Conservation (phyloP, 2,113 vertebrate species). For the Dunckerocampus dactyliophorus region DNA sequence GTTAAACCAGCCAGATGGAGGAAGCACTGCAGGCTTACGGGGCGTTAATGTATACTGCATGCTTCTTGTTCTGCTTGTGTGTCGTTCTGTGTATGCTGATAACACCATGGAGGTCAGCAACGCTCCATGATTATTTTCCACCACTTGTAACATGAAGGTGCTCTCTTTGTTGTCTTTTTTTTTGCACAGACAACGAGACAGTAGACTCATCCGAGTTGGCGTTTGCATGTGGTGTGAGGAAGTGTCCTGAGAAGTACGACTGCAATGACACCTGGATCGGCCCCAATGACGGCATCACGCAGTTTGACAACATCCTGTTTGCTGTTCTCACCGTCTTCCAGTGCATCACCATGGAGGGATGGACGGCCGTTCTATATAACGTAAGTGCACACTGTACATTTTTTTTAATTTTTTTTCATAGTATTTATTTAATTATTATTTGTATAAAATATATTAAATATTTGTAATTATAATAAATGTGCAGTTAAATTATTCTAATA, state of each 20-base stretch:
- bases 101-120: neutral
- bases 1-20: constrained; percentile 5
- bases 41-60: neutral
- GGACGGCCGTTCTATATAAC: constrained; percentile 94
- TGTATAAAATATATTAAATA: too few relatives aligned
- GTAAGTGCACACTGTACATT: constrained; percentile 51
- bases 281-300: constrained; percentile 96
- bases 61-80: neutral
- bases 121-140: neutral
- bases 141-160: neutral
- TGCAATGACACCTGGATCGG: constrained; percentile 92
- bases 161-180: neutral
- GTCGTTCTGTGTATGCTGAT: neutral
- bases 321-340: constrained; percentile 98
- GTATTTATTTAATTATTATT: too few relatives aligned
- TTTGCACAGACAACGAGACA: constrained; percentile 84
- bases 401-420: too few relatives aligned
- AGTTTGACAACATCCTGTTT: constrained; percentile 98
- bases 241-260: constrained; percentile 74
- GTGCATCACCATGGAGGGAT: constrained; percentile 99
- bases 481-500: neutral
- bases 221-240: constrained; percentile 74
- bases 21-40: neutral
- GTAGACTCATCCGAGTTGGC: constrained; percentile 83
- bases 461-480: neutral